Conservation (phyloP, 2,888 invertebrate species). For the Hylaea fasciaria region DNA sequence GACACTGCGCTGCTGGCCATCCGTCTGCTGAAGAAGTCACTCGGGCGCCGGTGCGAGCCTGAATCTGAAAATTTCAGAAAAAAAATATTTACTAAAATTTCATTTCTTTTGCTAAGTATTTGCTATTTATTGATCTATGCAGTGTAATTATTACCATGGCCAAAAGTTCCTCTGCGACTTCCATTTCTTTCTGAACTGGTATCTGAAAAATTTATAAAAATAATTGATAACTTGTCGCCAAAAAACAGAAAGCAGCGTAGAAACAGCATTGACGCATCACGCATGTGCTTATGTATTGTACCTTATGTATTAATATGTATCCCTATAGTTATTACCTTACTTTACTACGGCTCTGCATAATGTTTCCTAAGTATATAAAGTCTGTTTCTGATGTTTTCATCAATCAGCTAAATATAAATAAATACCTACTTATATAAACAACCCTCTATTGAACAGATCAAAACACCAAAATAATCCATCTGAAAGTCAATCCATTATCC, state of each 20-base stretch:
- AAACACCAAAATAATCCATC: too few relatives aligned
- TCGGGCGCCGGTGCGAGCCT: slow-evolving; percentile 56
- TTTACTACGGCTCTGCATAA: too few relatives aligned
- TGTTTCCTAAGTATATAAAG: too few relatives aligned
- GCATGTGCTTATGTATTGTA: too few relatives aligned
- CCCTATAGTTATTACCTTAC: too few relatives aligned
- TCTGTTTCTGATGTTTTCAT: not conserved
- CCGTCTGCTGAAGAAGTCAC: slow-evolving; percentile 60
- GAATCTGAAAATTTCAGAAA: slow-evolving; percentile 14
- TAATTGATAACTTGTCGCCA: not conserved
- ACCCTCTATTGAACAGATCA: too few relatives aligned
- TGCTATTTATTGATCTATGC: too few relatives aligned
- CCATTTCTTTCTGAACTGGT: slow-evolving; percentile 31
- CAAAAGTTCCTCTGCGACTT: slow-evolving; percentile 28
- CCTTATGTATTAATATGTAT: too few relatives aligned
- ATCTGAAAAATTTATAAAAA: slow-evolving; percentile 22
- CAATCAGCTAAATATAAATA: not conserved
- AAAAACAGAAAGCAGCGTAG: not conserved
- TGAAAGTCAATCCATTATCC: too few relatives aligned
- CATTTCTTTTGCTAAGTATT: too few relatives aligned
- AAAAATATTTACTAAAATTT: not conserved
- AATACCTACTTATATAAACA: too few relatives aligned
- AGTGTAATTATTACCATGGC: slow-evolving; percentile 25
- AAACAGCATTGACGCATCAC: too few relatives aligned
- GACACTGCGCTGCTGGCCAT: slow-evolving; percentile 69